Evolutionary conservation across 2,888 invertebrate genomes (phyloP), one percentile per base, ranked within the genome.

Genomic region (Brachynemurus nebulosus): DNA sequence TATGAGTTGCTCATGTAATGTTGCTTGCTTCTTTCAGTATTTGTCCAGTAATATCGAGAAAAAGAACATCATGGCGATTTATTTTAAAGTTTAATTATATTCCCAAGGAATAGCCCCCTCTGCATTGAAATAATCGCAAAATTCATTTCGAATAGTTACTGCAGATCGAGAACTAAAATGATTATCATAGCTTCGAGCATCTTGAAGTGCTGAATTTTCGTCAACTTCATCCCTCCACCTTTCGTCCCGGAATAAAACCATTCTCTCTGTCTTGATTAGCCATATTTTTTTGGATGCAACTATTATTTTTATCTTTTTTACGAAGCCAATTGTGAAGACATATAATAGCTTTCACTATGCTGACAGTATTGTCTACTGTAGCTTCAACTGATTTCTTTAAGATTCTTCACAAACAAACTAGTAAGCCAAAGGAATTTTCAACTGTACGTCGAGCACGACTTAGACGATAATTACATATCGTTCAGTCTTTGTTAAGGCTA

Each of bases 381-480:
- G 25, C 23, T 12, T 25, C 27, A 23, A 40, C 27, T n/a, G 27
- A n/a, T 8, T 20, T 40, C 27, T 40, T 25, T 17, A 38, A 51
- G 27, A 52, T 48, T 44, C 48, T 30, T 45, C 48, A 51, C 14
- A 34, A 41, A 16, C 33, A 40, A 14, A 41, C 47, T 21, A 51
- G 9, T 19, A 52, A 47, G 19, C 48, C 51, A 45, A 51, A 51
- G 7, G 1, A 25, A 14, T 25, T 21, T 40, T 25, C 40, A 14
- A 20, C 16, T 12, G 48, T 44, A 41, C 50, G 45, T 41, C 50
- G 40, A 2, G 46, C 51, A 6, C 47, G 37, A 25, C 47, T 45
- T 12, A 50, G 40, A 12, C 51, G 27, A 37, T 48, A 51, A 23
- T 52, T 52, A 25, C 46, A 52, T 12, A 49, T 27, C 38, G 36